Evolutionary conservation across 2,888 invertebrate genomes (phyloP).

Genomic region (Acanthoscelides obtectus): DNA sequence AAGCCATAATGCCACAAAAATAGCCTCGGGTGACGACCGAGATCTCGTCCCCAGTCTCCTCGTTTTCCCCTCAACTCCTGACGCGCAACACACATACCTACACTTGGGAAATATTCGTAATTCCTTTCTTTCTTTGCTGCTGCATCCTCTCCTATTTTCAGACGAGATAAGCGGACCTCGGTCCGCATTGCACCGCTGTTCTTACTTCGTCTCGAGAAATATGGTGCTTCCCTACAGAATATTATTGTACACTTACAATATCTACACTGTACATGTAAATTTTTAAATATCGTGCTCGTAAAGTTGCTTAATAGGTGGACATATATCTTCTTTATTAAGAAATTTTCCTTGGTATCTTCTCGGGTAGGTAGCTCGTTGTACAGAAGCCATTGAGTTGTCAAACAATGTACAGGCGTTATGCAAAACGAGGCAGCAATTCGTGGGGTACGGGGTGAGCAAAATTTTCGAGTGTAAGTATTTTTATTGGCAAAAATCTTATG

Average conservation of each 20-base stretch:
- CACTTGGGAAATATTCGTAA: slow-evolving; percentile 39
- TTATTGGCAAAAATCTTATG: no score
- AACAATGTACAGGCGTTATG: neutral
- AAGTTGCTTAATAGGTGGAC: slow-evolving; percentile 10
- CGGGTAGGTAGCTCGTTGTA: neutral
- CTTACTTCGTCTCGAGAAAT: neutral
- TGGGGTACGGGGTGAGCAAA: no score
- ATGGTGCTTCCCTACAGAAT: neutral
- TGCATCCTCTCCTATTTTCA: slow-evolving; percentile 29
- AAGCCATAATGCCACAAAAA: neutral
- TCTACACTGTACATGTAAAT: slow-evolving; percentile 11
- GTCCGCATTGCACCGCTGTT: slow-evolving; percentile 24
- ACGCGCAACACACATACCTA: slow-evolving; percentile 34
- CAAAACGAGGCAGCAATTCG: no score
- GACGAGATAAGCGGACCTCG: slow-evolving; percentile 31
- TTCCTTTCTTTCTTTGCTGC: slow-evolving; percentile 30
- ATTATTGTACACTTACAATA: slow-evolving; percentile 18
- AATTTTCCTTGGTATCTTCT: slow-evolving; percentile 1
- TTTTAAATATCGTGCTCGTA: slow-evolving; percentile 17
- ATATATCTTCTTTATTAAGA: slow-evolving; percentile 15
- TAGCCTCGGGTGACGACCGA: slow-evolving; percentile 30
- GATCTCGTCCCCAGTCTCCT: slow-evolving; percentile 34
- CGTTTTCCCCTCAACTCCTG: slow-evolving; percentile 29
- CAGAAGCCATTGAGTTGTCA: neutral
- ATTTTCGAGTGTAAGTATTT: no score